Evolutionary conservation across 2,797 vertebrate genomes (phyloP), one percentile per base, ranked within the genome.

Genomic region (Cyclura pinguis): DNA sequence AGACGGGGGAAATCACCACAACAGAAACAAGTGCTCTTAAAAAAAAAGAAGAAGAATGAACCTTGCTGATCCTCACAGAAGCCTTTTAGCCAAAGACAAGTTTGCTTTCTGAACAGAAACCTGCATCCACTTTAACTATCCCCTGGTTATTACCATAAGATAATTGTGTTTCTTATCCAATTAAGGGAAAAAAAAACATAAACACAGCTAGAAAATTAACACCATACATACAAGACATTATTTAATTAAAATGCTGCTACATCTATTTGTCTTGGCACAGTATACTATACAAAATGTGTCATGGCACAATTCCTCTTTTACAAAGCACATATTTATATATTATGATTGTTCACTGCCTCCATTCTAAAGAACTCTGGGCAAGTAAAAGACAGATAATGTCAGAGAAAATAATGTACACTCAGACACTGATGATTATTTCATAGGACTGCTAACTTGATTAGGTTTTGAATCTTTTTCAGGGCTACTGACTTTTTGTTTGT

Each of bases 161-260:
- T 78, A 67, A 85, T 78, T 84, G 38, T 8, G 16, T 55, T 57
- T 80, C 83, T 85, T 85, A 27, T 57, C 52, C 47, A 42, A 50
- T 85, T 85, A 85, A 80, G 62, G 72, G 50, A 35, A 89, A 6
- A 74, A 77, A 3, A 4, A 42, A 22, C 59, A 50, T 78, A 47
- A 55, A 14, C 35, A 42, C 32, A 47, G 47, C 29, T 80, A 69
- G 78, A 89, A 32, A 38, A 47, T 47, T 52, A 83, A 83, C 50
- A 72, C 16, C 42, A 88, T 3, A 22, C 35, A 82, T 57, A 80
- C 2, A 35, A 55, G 27, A 13, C 29, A 42, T 62, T 18, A 38
- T 85, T 77, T 84, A 84, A 77, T 78, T 89, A 84, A 84, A 89
- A 69, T 14, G 69, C 7, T 42, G 42, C 24, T 57, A n/a, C 52